A percentile compares a stretch with the other conserved stretches of the same genome.
These are phyloP conservation scores for Drosophila albomicans DNA, from an alignment of 1,140 invertebrate genomes.

Conservation along the genomic window DNA sequence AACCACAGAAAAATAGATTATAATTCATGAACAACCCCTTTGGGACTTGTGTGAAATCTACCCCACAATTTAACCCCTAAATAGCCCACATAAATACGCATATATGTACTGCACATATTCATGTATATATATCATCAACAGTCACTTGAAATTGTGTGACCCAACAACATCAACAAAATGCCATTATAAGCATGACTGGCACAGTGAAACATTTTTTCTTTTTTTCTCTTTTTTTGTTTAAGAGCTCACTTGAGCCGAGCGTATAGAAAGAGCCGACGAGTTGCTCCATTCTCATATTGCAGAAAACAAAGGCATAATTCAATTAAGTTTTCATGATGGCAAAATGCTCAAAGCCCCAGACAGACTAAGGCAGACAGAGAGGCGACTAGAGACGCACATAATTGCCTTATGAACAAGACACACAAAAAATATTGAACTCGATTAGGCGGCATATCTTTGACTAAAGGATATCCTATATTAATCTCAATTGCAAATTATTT, in stretches of 20 bases:
- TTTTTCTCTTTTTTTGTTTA: slow-evolving; percentile 13
- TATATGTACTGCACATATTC: not conserved
- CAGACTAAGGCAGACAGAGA: not conserved
- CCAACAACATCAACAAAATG: slow-evolving; percentile 19
- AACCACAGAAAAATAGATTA: slow-evolving; percentile 48
- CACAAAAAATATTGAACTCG: slow-evolving; percentile 1
- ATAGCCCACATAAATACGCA: slow-evolving; percentile 36
- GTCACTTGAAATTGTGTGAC: slow-evolving; percentile 43
- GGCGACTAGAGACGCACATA: slow-evolving; percentile 27
- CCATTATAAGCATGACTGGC: slow-evolving; percentile 42
- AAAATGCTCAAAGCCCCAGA: slow-evolving; percentile 23
- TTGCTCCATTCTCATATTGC: slow-evolving; percentile 35
- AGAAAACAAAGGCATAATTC: slow-evolving; percentile 50
- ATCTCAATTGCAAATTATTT: too few relatives aligned
- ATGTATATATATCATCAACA: slow-evolving; percentile 41
- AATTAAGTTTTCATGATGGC: slow-evolving; percentile 55
- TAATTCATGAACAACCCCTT: slow-evolving; percentile 54
- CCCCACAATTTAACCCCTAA: slow-evolving; percentile 57
- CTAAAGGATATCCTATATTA: not conserved
- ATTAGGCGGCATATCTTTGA: not conserved
- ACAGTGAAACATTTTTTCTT: slow-evolving; percentile 38
- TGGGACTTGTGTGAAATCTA: slow-evolving; percentile 23
- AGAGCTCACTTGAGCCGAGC: slow-evolving; percentile 3
- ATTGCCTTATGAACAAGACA: slow-evolving; percentile 16
- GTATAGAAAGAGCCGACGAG: not conserved